Conservation (phyloP, 1,140 invertebrate genomes). For the Euschistus heros region DNA sequence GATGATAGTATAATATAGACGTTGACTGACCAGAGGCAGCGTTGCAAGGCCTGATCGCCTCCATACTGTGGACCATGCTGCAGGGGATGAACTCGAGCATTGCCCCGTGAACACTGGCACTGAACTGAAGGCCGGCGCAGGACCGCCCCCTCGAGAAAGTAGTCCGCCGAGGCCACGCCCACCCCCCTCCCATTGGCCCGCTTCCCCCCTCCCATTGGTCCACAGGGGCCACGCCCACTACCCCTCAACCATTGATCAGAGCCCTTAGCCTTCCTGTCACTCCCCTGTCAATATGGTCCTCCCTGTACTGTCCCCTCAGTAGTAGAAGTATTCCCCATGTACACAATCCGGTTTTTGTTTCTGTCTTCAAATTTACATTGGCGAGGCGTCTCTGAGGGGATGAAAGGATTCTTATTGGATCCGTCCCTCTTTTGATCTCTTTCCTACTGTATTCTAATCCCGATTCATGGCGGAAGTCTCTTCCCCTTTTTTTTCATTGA, state of each 20-base stretch:
- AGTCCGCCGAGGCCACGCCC: slow-evolving; percentile 6
- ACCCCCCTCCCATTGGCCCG: not conserved
- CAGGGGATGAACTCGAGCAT: slow-evolving; percentile 28
- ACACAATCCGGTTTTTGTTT: not conserved
- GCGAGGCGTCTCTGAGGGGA: not conserved
- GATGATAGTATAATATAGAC: no score
- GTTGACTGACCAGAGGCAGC: slow-evolving; percentile 20
- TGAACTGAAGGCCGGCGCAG: not conserved
- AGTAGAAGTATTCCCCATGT: not conserved
- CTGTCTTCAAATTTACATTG: not conserved
- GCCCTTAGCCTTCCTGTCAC: not conserved
- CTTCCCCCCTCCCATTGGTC: not conserved
- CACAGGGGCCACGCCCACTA: not conserved
- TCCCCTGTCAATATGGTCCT: not conserved
- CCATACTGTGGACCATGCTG: slow-evolving; percentile 28
- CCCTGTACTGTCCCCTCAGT: not conserved
- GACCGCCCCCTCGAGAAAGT: not conserved
- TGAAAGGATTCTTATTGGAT: no score
- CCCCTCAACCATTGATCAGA: slow-evolving; percentile 1
- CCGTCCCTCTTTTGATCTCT: no score
- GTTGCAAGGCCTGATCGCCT: slow-evolving; percentile 24
- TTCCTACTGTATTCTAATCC: no score
- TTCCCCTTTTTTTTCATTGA: no score
- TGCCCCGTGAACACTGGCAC: slow-evolving; percentile 4
- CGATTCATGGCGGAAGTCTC: no score